Percentiles rank a stretch among this genome's conserved stretches.
phyloP scores from a whole-genome alignment of 2,113 vertebrate genomes.

The Cochlearius cochlearius region DNA sequence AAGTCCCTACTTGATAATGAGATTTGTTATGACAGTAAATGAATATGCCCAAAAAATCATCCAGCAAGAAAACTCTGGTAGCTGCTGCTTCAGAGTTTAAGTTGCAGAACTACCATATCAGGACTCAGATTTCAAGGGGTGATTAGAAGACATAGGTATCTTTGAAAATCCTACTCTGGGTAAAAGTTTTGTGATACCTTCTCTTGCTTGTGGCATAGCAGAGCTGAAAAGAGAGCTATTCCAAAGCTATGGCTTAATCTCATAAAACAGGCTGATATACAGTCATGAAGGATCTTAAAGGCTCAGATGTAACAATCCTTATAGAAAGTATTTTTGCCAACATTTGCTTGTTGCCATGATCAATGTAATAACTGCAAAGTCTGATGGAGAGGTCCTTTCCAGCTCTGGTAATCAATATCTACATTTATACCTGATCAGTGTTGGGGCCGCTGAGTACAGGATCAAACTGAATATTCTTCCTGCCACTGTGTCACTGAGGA shows the following conservation, averaged over 20 bases:
- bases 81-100: not conserved
- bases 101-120: not conserved
- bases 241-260: not conserved
- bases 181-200: not conserved
- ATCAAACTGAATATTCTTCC: not conserved
- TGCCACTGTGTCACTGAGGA: not conserved
- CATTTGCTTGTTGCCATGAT: not conserved
- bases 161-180: not conserved
- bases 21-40: not conserved
- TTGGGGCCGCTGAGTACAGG: not conserved
- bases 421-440: not conserved
- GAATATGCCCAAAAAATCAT: not conserved
- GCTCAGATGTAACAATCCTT: not conserved
- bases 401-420: not conserved
- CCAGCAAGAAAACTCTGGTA: not conserved
- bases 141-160: not conserved
- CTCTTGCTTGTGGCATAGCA: not conserved
- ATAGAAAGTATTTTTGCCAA: not conserved
- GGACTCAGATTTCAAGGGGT: not conserved
- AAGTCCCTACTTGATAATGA: not conserved
- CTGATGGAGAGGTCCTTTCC: not conserved
- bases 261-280: not conserved
- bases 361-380: not conserved
- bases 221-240: not conserved
- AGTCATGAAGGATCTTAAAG: not conserved